A percentile compares a stretch with the other conserved stretches of the same genome.
These are phyloP conservation scores for Phataginus tetradactyla DNA, from an alignment of 2,797 vertebrate genomes.

Conservation along the genomic window DNA sequence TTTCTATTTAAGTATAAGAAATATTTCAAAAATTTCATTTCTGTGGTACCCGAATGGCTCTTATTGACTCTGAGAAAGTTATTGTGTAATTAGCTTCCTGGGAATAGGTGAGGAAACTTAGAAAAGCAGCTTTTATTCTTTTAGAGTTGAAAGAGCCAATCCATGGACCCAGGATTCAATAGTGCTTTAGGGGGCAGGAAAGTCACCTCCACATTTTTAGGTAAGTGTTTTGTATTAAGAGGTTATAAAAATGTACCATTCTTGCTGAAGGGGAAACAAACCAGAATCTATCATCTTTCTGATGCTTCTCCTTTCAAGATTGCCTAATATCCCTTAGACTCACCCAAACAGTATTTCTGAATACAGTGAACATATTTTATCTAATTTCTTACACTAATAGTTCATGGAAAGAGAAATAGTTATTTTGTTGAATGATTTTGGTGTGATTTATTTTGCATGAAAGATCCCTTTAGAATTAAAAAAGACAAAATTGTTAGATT, in stretches of 20 bases:
- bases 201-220: neutral
- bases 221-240: neutral
- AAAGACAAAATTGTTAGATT: conserved; percentile 72
- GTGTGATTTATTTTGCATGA: conserved; percentile 69
- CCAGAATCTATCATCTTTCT: neutral
- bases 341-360: neutral
- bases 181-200: neutral
- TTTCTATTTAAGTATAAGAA: conserved; percentile 4
- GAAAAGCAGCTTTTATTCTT: neutral
- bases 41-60: neutral
- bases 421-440: conserved; percentile 66
- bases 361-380: conserved; percentile 11
- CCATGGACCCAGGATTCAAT: neutral
- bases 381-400: conserved; percentile 30
- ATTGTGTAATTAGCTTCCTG: neutral
- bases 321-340: neutral
- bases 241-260: neutral
- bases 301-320: neutral
- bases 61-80: conserved; percentile 16
- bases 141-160: neutral
- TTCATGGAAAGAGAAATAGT: conserved; percentile 61
- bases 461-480: conserved; percentile 71
- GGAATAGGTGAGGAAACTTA: neutral
- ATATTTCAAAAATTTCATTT: conserved; percentile 53
- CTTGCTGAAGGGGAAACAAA: conserved; percentile 1